Evolutionary conservation across 2,113 vertebrate species (phyloP), one percentile per base, ranked within the genome.

Genomic region (Prolemur simus): DNA sequence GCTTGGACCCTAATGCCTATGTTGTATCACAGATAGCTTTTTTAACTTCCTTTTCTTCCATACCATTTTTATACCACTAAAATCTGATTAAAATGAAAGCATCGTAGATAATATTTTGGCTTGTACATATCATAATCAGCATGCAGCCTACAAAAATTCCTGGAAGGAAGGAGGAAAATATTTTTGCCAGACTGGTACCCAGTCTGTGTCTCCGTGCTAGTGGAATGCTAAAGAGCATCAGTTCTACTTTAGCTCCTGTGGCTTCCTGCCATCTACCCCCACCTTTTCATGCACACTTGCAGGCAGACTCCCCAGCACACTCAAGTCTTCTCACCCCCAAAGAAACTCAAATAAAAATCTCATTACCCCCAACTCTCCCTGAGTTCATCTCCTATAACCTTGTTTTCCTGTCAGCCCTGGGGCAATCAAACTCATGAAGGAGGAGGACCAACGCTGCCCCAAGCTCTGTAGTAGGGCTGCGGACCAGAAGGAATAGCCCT

Each of bases 391-490:
- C 60, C 42, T 81, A 60, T 8, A 84, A 68, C 20, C 8, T 6
- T 58, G 25, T 77, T 54, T 80, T 69, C 29, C 32, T n/a, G 20
- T 91, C 27, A 60, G 34, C 15, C 56, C 49, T 52, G 13, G 54
- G 13, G 0, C 23, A 25, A 58, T n/a, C 23, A 63, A 10, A 6
- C 0, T 13, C 17, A 13, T 27, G 1, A 3, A 17, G 12, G 8
- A 34, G 8, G 56, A 93, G 39, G 47, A 64, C 12, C 17, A 52
- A 74, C n/a, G 17, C 27, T 52, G 1, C 27, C 37, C n/a, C 25
- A 45, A 66, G 32, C 56, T 13, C 60, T 2, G 2, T 7, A 13
- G 18, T 11, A 4, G 32, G 21, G 73, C 42, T 63, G 6, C 21
- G 63, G 32, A 37, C 4, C 1, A 66, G 64, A 27, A 63, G 13